Evolutionary conservation across 2,113 vertebrate genomes (phyloP).

Genomic region (Lophius piscatorius): DNA sequence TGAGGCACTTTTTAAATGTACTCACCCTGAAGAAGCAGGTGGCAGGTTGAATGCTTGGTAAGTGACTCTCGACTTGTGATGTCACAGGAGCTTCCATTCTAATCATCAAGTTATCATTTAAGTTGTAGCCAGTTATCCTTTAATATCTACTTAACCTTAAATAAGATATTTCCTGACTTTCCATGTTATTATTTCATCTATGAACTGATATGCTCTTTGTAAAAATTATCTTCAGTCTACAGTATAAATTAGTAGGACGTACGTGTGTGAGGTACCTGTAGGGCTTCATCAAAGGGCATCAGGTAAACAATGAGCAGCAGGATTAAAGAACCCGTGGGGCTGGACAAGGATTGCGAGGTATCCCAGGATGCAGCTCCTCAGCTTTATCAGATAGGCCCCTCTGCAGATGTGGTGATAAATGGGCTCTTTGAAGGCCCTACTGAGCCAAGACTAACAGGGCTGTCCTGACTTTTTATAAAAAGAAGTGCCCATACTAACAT

Average conservation of each 20-base stretch:
- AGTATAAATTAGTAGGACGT: background rate
- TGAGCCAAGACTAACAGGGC: conserved; percentile 62
- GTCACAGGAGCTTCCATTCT: background rate
- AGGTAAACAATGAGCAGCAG: conserved; percentile 69
- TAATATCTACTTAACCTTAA: background rate
- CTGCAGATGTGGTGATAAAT: conserved; percentile 76
- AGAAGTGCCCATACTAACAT: conserved; percentile 50
- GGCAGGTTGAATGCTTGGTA: conserved; percentile 12
- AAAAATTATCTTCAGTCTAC: background rate
- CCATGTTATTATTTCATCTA: background rate
- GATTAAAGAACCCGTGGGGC: conserved; percentile 74
- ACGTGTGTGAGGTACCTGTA: conserved; percentile 59
- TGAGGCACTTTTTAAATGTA: conserved; percentile 47
- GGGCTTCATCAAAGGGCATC: conserved; percentile 68
- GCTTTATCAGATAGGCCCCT: conserved; percentile 72
- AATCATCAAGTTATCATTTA: background rate
- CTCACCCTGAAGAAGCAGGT: conserved; percentile 18
- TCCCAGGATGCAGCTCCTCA: conserved; percentile 52
- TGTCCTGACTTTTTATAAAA: conserved; percentile 67
- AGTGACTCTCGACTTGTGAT: conserved; percentile 35
- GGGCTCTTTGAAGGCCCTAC: conserved; percentile 78
- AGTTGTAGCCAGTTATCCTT: conserved; percentile 2
- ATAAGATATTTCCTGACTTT: conserved; percentile 1
- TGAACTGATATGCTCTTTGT: background rate
- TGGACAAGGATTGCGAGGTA: conserved; percentile 62